Conservation (phyloP, 2,797 vertebrate genomes). For the Semotilus atromaculatus region DNA sequence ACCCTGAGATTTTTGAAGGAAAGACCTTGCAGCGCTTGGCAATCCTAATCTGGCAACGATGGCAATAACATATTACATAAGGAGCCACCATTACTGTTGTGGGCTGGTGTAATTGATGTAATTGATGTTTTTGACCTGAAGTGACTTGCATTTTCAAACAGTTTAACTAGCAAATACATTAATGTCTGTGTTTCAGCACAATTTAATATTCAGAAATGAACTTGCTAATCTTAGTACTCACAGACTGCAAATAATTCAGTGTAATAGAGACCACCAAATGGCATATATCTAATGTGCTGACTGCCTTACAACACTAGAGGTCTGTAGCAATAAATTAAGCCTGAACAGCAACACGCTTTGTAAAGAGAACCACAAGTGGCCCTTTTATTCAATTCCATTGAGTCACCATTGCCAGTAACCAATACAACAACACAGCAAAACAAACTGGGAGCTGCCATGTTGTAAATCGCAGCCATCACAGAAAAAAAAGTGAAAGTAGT, state of each 20-base stretch:
- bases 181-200: constrained; percentile 23
- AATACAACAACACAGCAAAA: constrained; percentile 53
- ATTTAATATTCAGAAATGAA: constrained; percentile 32
- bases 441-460: constrained; percentile 34
- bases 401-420: constrained; percentile 50
- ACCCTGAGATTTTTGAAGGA: constrained; percentile 40
- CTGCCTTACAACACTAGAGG: constrained; percentile 17
- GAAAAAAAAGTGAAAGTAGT: constrained; percentile 47
- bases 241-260: not conserved
- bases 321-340: constrained; percentile 18
- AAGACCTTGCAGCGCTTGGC: constrained; percentile 34
- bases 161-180: constrained; percentile 26
- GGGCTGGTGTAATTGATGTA: constrained; percentile 46
- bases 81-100: constrained; percentile 29
- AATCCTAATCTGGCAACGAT: constrained; percentile 35
- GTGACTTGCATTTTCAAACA: constrained; percentile 24
- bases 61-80: constrained; percentile 51
- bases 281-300: constrained; percentile 10
- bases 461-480: constrained; percentile 44
- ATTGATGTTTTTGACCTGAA: constrained; percentile 45
- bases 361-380: constrained; percentile 27
- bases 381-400: constrained; percentile 30
- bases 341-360: constrained; percentile 4
- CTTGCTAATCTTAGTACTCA: not conserved
- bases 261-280: constrained; percentile 11